These are phyloP conservation scores for Brevimyrus niger DNA, from an alignment of 2,113 vertebrate species.

Conservation along the genomic window DNA sequence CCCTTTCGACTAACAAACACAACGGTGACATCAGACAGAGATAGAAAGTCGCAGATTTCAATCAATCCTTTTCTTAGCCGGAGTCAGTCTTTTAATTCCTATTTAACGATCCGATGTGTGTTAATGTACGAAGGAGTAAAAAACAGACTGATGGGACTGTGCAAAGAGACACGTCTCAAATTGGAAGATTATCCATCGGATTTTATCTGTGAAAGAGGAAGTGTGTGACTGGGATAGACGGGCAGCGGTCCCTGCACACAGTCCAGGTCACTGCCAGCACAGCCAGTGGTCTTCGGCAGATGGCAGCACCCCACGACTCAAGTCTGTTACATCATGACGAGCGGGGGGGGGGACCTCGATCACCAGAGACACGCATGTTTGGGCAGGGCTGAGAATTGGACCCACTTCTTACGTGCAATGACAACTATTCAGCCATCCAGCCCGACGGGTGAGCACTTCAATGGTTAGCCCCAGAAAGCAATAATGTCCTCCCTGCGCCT, in stretches of 20 bases:
- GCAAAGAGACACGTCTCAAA: not conserved
- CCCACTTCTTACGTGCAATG: not conserved
- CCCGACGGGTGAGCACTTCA: not conserved
- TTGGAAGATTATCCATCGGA: not conserved
- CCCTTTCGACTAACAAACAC: not conserved
- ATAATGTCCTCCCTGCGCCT: not conserved
- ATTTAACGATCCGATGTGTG: not conserved
- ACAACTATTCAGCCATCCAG: not conserved
- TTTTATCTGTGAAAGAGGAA: not conserved
- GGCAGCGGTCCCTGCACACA: not conserved
- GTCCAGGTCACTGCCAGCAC: constrained; percentile 7
- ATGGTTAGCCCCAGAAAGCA: not conserved
- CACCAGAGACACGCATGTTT: not conserved
- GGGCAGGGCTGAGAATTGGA: not conserved
- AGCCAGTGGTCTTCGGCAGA: not conserved
- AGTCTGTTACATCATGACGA: constrained; percentile 7
- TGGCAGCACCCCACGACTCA: constrained; percentile 15
- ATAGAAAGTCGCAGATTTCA: not conserved
- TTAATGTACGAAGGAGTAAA: not conserved
- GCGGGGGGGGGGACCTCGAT: not conserved
- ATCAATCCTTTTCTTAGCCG: not conserved
- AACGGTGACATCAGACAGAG: not conserved
- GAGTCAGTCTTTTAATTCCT: not conserved
- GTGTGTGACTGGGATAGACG: not conserved
- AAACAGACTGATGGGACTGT: not conserved